These are phyloP conservation scores for Zoanthus solanderi DNA, from an alignment of 92 coral and sea anemone species.

Conservation along the genomic window DNA sequence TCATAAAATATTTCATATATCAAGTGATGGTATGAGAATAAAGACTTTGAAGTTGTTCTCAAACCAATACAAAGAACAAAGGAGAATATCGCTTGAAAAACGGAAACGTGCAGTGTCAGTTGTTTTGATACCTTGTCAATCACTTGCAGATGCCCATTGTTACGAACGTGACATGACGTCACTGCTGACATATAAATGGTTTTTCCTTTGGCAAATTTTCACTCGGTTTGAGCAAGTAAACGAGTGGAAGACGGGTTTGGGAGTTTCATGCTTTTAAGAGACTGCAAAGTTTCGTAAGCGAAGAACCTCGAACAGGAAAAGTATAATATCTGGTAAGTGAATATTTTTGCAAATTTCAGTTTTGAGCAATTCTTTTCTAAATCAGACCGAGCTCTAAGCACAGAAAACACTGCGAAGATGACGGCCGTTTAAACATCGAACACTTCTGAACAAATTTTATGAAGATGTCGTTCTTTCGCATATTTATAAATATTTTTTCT, in stretches of 20 bases:
- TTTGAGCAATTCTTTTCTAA: neutral
- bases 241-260: neutral
- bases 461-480: neutral
- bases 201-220: constrained; percentile 49
- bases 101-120: constrained; percentile 50
- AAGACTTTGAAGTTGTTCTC: neutral
- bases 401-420: neutral
- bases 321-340: constrained; percentile 9
- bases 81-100: neutral
- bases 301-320: constrained; percentile 28
- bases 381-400: neutral
- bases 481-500: neutral
- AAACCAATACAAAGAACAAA: neutral
- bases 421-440: constrained; percentile 42
- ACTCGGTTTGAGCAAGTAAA: constrained; percentile 12
- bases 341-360: neutral
- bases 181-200: constrained; percentile 48
- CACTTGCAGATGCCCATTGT: constrained; percentile 37
- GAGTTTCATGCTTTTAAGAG: constrained; percentile 27
- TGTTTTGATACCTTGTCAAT: constrained; percentile 18
- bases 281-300: constrained; percentile 27
- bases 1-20: neutral
- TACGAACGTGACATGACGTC: constrained; percentile 53
- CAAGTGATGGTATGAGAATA: neutral
- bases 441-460: neutral